Base-by-base conservation (phyloP, 2,888 invertebrate genomes). In the Gasteruption jaculator region DNA sequence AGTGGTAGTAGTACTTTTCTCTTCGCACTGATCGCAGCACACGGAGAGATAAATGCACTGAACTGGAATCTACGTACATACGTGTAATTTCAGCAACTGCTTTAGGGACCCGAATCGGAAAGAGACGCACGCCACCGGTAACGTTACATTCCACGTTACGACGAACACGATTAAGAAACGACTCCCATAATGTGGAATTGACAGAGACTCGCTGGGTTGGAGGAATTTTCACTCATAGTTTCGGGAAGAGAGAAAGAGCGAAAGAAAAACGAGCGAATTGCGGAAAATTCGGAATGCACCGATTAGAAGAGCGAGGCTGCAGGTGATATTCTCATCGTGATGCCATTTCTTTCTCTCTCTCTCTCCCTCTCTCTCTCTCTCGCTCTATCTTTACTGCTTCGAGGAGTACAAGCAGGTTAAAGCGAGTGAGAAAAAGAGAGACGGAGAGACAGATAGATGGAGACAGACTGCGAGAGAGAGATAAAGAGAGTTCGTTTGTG, bases 221-320 rank as follows among this genome's bases (percentile, higher is more conserved):
- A n/a, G n/a, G n/a, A n/a, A n/a, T n/a, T n/a, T n/a, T n/a, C n/a
- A n/a, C n/a, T n/a, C n/a, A n/a, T n/a, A n/a, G n/a, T n/a, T n/a
- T n/a, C 19, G 16, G 14, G 26, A 6, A 29, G 27, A 29, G 27
- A 30, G 25, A 8, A 16, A 10, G 30, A 26, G 33, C 38, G 27
- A 25, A 37, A 14, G 10, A 30, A 37, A n/a, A 35, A 41, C 29
- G 34, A 32, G 18, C 26, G 35, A 24, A 33, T 16, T n/a, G n/a
- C n/a, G n/a, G n/a, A n/a, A n/a, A 24, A 21, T 30, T 41, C 33
- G 35, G 50, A 49, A 53, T 36, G 44, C 27, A 38, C 42, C 45
- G 20, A 22, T 8, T 10, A 2, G 8, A 12, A 22, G 21, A 11
- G 4, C 15, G 33, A 16, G 18, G n/a, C 10, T n/a, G 29, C 24